Evolutionary conservation across 1,140 invertebrate genomes (phyloP).

Genomic region (Cotesia vestalis): DNA sequence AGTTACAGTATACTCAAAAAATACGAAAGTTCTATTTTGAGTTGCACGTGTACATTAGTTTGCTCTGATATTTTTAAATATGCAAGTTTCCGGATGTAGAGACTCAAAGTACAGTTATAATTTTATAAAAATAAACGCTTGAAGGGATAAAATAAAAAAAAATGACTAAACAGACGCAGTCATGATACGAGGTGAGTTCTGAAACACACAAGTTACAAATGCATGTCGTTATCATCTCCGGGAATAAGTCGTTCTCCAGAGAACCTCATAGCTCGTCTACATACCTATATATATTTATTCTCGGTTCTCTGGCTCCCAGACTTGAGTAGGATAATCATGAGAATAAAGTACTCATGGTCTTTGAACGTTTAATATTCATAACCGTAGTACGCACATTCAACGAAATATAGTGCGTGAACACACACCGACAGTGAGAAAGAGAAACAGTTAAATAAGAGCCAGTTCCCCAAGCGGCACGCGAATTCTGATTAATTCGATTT

Average conservation of each 20-base stretch:
- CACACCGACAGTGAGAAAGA: background rate
- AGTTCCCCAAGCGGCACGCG: conserved; percentile 27
- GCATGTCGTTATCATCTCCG: conserved; percentile 32
- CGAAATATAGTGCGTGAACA: conserved; percentile 3
- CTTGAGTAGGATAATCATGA: conserved; percentile 38
- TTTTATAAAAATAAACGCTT: too few relatives aligned
- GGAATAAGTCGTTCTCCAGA: conserved; percentile 34
- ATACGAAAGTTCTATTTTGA: background rate
- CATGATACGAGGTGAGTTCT: conserved; percentile 3
- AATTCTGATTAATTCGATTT: conserved; percentile 35
- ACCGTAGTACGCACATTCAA: conserved; percentile 34
- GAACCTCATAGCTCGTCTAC: conserved; percentile 9
- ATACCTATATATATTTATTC: conserved; percentile 5
- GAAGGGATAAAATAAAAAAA: conserved; percentile 2
- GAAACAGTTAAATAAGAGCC: background rate
- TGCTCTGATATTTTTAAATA: conserved; percentile 5
- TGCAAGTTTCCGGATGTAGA: too few relatives aligned
- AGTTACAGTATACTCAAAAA: too few relatives aligned
- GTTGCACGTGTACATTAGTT: background rate
- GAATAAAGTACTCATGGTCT: conserved; percentile 46
- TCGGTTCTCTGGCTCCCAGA: conserved; percentile 7
- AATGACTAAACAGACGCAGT: background rate
- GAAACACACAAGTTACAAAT: conserved; percentile 33
- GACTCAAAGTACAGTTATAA: too few relatives aligned
- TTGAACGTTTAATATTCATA: conserved; percentile 49